phyloP scores from a whole-genome alignment of 2,113 vertebrate species.

The Coptodon bakossiorum region DNA sequence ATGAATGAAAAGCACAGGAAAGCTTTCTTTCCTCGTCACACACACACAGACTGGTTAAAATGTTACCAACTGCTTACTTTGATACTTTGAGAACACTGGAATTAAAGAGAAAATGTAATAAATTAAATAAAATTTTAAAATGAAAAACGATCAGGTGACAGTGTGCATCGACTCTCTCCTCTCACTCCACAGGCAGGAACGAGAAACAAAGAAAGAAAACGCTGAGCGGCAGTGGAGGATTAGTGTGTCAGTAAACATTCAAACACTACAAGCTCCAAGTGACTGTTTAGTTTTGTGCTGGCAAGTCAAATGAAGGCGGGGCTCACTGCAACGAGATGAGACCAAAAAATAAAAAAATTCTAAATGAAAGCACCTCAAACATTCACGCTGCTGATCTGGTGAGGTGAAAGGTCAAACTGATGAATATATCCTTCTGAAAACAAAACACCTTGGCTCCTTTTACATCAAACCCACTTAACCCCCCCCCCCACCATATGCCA shows the following conservation, averaged over 20 bases:
- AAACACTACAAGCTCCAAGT: background rate
- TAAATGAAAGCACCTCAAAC: background rate
- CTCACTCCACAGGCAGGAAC: background rate
- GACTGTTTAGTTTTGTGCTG: background rate
- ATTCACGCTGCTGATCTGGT: background rate
- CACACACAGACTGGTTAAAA: background rate
- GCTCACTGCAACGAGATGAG: background rate
- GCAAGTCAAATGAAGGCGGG: background rate
- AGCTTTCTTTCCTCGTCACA: background rate
- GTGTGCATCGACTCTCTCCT: background rate
- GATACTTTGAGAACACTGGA: background rate
- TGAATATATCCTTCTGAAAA: constrained; percentile 27
- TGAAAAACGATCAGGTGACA: background rate
- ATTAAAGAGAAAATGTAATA: background rate
- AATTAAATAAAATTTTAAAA: background rate
- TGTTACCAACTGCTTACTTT: background rate
- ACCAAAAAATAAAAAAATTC: background rate
- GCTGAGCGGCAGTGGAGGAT: background rate
- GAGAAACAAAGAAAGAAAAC: background rate
- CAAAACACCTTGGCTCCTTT: constrained; percentile 30
- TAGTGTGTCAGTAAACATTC: background rate
- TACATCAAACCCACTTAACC: constrained; percentile 8
- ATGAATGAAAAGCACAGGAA: background rate
- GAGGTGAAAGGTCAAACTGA: constrained; percentile 41
- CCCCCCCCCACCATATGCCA: background rate